Base-by-base conservation (phyloP, 2,113 vertebrate species). In the Cyprinodon tularosa region DNA sequence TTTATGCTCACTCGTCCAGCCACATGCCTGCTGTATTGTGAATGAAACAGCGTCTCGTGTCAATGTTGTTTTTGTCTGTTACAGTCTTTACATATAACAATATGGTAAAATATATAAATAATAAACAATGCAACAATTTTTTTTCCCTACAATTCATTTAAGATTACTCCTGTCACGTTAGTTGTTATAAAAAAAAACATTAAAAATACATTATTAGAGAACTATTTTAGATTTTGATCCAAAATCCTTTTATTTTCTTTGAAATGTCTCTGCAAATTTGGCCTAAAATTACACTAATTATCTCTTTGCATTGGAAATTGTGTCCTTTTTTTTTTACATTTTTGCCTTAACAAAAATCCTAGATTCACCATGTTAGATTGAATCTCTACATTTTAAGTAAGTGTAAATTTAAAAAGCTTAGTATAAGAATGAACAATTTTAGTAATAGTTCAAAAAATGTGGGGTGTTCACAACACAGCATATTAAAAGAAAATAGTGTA, bases 11-110 rank as follows among this genome's bases (percentile, higher is more conserved):
- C 66, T 67, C 60, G 36, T 59, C 53, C 62, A 63, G 64, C 44
- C 12, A 62, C 47, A 6, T 62, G 59, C 77, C 78, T 79, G 78
- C 48, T 64, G 84, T 76, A 79, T 69, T 39, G 3, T 13, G 47
- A 81, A 76, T 74, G 36, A 68, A 68, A 70, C 45, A 2, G 29
- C 65, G 1, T 59, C 62, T 3, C 10, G 0, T 4, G 42, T 59
- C 64, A 37, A 3, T 4, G 40, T 53, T 47, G 3, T 72, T 78
- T 57, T 66, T 86, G 17, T 60, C 3, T 53, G 17, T 53, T 20
- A 53, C 50, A 20, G 50, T 57, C 50, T 2, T 20, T 57, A 57
- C 20, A 57, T 6, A 29, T 29, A 29, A 29, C 29, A 29, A 29
- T 29, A 29, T 29, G 29, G 29, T 29, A 29, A 29, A 29, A 29